Conservation (phyloP, 2,888 invertebrate genomes). For the Mythimna impura region DNA sequence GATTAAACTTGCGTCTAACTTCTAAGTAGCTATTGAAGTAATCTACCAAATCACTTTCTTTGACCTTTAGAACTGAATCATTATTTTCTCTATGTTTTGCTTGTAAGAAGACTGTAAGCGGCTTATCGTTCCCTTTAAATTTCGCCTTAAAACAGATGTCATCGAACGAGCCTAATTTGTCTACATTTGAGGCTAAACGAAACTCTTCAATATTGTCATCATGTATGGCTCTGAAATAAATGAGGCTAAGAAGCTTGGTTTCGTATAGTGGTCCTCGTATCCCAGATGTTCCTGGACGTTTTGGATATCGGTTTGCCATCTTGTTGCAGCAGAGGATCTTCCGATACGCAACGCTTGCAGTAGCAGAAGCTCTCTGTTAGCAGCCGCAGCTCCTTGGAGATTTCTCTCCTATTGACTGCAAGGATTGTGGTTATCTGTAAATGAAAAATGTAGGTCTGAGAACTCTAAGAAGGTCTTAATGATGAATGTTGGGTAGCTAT, state of each 20-base stretch:
- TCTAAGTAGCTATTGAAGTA: constrained; percentile 1
- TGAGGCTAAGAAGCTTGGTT: constrained; percentile 53
- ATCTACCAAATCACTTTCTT: not conserved
- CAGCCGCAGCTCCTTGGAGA: not conserved
- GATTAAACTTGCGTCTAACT: constrained; percentile 3
- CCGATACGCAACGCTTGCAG: not conserved
- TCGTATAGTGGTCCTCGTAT: constrained; percentile 52
- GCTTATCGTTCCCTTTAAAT: not conserved
- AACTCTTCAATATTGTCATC: constrained; percentile 43
- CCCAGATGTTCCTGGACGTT: constrained; percentile 20
- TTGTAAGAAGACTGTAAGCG: constrained; percentile 23
- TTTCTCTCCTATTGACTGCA: not conserved
- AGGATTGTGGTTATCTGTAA: not conserved
- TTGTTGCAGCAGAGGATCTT: not conserved
- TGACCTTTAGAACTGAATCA: constrained; percentile 8
- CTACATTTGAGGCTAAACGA: constrained; percentile 53
- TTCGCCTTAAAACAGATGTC: constrained; percentile 53
- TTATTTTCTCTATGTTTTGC: constrained; percentile 16
- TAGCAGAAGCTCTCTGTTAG: not conserved
- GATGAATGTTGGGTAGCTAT: no score
- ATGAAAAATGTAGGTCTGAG: no score
- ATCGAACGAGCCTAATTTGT: constrained; percentile 49
- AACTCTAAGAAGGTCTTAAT: no score
- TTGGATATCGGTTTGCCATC: constrained; percentile 1
- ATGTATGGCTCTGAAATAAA: constrained; percentile 44